These are phyloP conservation scores for Lucilia cuprina DNA, from an alignment of 1,140 invertebrate genomes.

Conservation along the genomic window DNA sequence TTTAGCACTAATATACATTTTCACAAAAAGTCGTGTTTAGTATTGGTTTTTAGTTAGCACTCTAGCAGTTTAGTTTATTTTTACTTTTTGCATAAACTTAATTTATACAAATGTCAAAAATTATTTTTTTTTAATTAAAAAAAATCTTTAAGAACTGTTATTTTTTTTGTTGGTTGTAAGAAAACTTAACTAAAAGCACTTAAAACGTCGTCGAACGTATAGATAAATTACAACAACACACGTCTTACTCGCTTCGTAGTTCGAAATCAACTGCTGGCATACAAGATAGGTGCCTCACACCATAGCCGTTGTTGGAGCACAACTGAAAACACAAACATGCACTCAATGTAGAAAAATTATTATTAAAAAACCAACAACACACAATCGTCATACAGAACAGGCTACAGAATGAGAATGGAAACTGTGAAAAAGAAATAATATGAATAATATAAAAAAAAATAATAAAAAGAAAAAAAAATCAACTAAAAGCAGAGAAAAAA, in stretches of 20 bases:
- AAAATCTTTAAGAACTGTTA: constrained; percentile 26
- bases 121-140: constrained; percentile 33
- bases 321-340: neutral
- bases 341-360: constrained; percentile 5
- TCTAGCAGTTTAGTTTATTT: neutral
- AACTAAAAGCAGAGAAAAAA: neutral
- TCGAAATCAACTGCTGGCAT: constrained; percentile 49
- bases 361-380: constrained; percentile 19
- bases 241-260: constrained; percentile 62
- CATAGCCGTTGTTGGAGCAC: constrained; percentile 24
- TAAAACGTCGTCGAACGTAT: constrained; percentile 47
- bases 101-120: constrained; percentile 10
- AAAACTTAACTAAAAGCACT: constrained; percentile 48
- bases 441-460: neutral
- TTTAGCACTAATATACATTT: constrained; percentile 1
- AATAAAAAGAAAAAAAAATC: neutral
- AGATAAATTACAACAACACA: constrained; percentile 44
- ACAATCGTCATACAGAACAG: neutral
- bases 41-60: neutral
- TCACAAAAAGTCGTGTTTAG: constrained; percentile 23
- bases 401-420: constrained; percentile 31
- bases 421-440: constrained; percentile 22
- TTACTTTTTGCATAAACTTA: neutral
- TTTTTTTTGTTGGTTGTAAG: constrained; percentile 35
- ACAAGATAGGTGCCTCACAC: constrained; percentile 32